Evolutionary conservation across 2,797 vertebrate species (phyloP).

Genomic region (Gila robusta): DNA sequence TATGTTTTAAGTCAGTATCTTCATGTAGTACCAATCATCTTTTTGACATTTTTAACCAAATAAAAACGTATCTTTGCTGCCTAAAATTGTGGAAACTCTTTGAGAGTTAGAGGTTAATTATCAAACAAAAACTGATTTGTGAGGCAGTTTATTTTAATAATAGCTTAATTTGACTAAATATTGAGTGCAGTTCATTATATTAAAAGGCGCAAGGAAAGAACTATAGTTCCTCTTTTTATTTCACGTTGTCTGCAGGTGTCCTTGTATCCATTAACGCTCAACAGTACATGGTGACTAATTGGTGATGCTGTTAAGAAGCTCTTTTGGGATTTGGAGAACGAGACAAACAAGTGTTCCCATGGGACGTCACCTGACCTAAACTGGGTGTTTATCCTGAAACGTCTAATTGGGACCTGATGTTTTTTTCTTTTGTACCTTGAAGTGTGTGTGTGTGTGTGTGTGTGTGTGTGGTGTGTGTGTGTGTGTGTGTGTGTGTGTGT

Average conservation of each 20-base stretch:
- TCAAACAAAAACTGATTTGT: background rate
- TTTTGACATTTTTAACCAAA: background rate
- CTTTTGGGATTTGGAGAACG: slow-evolving; percentile 59
- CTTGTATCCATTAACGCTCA: slow-evolving; percentile 42
- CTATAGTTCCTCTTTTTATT: slow-evolving; percentile 21
- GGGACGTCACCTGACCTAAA: slow-evolving; percentile 67
- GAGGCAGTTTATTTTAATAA: background rate
- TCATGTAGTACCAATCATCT: background rate
- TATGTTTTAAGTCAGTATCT: background rate
- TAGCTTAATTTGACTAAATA: background rate
- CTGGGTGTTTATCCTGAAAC: slow-evolving; percentile 71
- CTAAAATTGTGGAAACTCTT: background rate
- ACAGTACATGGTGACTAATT: slow-evolving; percentile 63
- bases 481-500: background rate
- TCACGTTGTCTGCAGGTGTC: slow-evolving; percentile 49
- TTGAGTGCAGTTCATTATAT: background rate
- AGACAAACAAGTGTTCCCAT: slow-evolving; percentile 72
- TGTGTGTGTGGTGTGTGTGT: too few relatives aligned
- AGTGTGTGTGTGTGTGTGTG: background rate
- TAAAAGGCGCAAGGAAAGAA: background rate
- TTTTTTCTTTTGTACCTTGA: slow-evolving; percentile 21
- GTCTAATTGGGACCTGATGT: slow-evolving; percentile 57
- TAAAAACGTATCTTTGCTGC: background rate
- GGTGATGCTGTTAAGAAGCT: slow-evolving; percentile 61
- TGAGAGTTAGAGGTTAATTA: background rate